Conservation (phyloP, 2,888 invertebrate species). For the Rhagonycha fulva region DNA sequence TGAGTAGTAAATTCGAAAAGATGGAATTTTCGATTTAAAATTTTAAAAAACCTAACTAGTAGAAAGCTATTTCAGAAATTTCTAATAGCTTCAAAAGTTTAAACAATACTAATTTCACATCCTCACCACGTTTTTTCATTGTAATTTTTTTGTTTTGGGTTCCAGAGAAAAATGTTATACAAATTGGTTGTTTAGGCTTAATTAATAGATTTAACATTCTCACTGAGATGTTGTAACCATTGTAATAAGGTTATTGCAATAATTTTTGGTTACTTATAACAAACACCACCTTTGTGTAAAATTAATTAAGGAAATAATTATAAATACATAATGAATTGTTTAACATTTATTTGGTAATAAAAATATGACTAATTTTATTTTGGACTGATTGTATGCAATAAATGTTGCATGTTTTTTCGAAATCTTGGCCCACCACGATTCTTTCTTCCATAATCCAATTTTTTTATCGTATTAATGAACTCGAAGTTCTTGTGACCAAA, state of each 20-base stretch:
- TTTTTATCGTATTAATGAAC: neutral
- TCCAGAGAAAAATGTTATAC: neutral
- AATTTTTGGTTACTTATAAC: neutral
- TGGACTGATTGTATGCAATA: neutral
- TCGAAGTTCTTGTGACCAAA: neutral
- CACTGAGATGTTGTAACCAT: neutral
- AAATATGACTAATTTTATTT: neutral
- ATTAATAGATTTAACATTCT: neutral
- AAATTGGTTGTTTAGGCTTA: neutral
- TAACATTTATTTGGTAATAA: neutral
- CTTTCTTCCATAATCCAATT: no score
- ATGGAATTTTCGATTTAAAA: neutral
- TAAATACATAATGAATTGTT: neutral
- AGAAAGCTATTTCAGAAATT: neutral
- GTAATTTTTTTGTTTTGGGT: neutral
- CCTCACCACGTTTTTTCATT: neutral
- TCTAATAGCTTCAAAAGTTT: neutral
- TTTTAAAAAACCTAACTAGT: neutral
- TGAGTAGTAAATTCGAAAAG: neutral
- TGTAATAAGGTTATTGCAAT: neutral
- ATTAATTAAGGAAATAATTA: constrained; percentile 2
- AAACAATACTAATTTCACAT: neutral
- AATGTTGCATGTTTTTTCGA: neutral
- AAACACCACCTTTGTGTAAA: neutral
- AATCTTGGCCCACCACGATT: no score